Evolutionary conservation across 2,113 vertebrate genomes (phyloP), one percentile per base, ranked within the genome.

Genomic region (Myotis brandtii): DNA sequence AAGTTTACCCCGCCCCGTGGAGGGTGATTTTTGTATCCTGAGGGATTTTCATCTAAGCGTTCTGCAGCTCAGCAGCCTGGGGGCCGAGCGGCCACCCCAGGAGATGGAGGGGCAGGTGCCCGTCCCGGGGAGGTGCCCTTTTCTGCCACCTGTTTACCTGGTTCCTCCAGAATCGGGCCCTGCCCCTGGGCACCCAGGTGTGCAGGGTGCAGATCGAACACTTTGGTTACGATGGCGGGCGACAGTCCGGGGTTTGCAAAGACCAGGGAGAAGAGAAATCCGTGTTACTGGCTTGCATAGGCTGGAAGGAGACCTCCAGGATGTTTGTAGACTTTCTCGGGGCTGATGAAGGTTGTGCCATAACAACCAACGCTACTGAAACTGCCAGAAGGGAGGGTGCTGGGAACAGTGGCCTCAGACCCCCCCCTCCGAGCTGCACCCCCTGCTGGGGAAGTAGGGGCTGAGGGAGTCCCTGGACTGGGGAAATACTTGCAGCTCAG

Each of bases 381-480:
- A 25, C 50, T 23, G 27, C 48, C 10, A 0, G 6, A 0, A 56
- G 7, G 5, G 30, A 21, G 30, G 50, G 27, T 30, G 34, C 48
- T 27, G 80, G 70, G 88, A 30, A 34, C 32, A 62, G 70, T 46
- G 16, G 8, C 17, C 2, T 11, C 34, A n/a, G 64, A 10, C 1
- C 23, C 23, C 13, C 0, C 18, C 0, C 0, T 5, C 8, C 3
- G 2, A 5, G 10, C 8, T 8, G 0, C 1, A 0, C 13, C 13
- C 62, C 30, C 70, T 11, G 40, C 25, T 2, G 40, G 3, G 16
- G 40, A 2, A 14, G 25, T 25, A 14, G 70, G 23, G 23, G 40
- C 37, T 3, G 70, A 43, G 40, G 70, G 23, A 23, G 3, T 2
- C 21, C 10, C 34, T 1, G 2, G 2, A 6, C n/a, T 9, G 37